These are phyloP conservation scores for Ptychadena robeensis DNA, from an alignment of 2,797 vertebrate species.

Conservation along the genomic window DNA sequence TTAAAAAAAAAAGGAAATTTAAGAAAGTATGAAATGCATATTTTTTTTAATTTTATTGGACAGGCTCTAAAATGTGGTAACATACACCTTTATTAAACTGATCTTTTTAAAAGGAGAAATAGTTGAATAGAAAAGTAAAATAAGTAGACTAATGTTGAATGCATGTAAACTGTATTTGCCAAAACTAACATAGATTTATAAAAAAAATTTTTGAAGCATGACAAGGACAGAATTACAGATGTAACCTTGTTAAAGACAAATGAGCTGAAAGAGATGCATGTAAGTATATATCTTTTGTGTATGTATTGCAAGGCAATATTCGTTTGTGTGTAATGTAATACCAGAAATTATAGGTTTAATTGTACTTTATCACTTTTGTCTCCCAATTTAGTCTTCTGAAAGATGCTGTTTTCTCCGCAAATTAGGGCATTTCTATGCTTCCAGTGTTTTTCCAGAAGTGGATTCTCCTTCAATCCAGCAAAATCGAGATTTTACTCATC, in stretches of 20 bases:
- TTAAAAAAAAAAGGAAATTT: too few relatives aligned
- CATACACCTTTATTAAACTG: too few relatives aligned
- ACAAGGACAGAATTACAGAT: constrained; percentile 23
- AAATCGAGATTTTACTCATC: constrained; percentile 56
- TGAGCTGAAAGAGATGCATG: constrained; percentile 22
- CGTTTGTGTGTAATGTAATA: neutral
- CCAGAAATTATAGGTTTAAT: neutral
- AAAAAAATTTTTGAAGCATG: constrained; percentile 27
- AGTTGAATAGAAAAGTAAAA: too few relatives aligned
- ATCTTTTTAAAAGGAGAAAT: too few relatives aligned
- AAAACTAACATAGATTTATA: too few relatives aligned
- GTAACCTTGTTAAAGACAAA: constrained; percentile 13
- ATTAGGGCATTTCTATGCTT: constrained; percentile 69
- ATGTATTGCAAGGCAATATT: too few relatives aligned
- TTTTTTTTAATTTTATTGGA: too few relatives aligned
- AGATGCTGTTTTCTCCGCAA: constrained; percentile 67
- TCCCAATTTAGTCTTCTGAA: constrained; percentile 59
- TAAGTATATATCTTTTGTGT: neutral
- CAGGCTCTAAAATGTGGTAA: too few relatives aligned
- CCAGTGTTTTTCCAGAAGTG: constrained; percentile 69
- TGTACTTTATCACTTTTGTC: neutral
- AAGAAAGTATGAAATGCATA: too few relatives aligned
- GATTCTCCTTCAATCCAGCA: neutral
- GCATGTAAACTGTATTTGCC: too few relatives aligned
- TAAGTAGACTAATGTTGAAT: too few relatives aligned